phyloP scores from a whole-genome alignment of 2,113 vertebrate genomes.

The Saccopteryx leptura region DNA sequence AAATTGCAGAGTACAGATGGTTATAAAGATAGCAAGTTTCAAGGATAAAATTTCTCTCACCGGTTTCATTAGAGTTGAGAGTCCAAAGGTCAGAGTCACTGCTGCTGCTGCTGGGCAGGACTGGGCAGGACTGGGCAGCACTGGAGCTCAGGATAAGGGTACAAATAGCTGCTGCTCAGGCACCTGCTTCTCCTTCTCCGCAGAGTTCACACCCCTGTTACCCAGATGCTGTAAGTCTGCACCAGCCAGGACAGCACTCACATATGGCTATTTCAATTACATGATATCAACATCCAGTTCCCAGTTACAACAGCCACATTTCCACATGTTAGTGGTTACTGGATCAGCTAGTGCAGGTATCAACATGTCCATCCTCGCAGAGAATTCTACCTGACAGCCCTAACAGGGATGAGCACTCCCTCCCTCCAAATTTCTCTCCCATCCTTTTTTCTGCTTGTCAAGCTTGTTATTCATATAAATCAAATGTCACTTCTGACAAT shows the following conservation, averaged over 20 bases:
- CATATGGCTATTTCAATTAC: not conserved
- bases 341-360: not conserved
- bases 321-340: not conserved
- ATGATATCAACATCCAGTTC: not conserved
- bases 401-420: not conserved
- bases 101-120: not conserved
- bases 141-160: not conserved
- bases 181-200: not conserved
- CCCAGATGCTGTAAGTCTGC: not conserved
- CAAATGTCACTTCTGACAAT: not conserved
- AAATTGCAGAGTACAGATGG: not conserved
- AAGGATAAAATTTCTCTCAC: not conserved
- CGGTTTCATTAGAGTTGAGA: not conserved
- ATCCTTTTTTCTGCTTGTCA: not conserved
- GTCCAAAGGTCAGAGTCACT: not conserved
- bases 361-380: not conserved
- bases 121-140: not conserved
- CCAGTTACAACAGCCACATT: not conserved
- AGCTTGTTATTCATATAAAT: constrained; percentile 1
- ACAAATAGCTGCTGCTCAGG: not conserved
- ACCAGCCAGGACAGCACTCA: not conserved
- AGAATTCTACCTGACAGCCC: not conserved
- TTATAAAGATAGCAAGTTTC: not conserved
- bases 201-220: not conserved
- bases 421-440: not conserved